Evolutionary conservation across 2,888 invertebrate species (phyloP).

Genomic region (Scelioninae gen. 1): DNA sequence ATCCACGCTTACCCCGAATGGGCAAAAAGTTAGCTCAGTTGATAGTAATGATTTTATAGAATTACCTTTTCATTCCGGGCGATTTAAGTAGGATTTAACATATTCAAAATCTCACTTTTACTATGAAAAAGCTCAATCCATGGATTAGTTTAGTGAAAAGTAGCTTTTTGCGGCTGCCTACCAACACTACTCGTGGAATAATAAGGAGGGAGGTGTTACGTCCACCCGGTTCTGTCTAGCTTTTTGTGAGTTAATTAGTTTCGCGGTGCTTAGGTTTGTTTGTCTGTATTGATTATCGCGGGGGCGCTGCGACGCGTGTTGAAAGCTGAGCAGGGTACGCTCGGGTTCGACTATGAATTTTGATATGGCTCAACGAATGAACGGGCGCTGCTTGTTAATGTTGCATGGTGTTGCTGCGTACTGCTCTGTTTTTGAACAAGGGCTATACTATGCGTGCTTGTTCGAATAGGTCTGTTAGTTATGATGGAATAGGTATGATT

Average conservation of each 20-base stretch:
- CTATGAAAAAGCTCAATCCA: too few species aligned
- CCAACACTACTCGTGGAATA: conserved; percentile 12
- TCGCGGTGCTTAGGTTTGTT: conserved; percentile 59
- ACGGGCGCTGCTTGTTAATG: not conserved
- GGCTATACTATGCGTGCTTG: too few species aligned
- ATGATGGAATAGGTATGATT: too few species aligned
- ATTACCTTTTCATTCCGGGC: too few species aligned
- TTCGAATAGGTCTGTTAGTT: too few species aligned
- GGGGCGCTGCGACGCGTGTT: conserved; percentile 31
- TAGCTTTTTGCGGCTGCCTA: conserved; percentile 11
- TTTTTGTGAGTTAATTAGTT: conserved; percentile 57
- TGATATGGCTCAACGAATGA: conserved; percentile 29
- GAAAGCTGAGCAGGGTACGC: conserved; percentile 49
- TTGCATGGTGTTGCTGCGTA: not conserved
- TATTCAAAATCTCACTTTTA: too few species aligned
- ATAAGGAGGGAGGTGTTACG: conserved; percentile 33
- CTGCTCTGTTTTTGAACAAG: too few species aligned
- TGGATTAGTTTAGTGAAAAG: conserved; percentile 26
- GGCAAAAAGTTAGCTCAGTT: too few species aligned
- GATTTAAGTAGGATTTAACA: too few species aligned
- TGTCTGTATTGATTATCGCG: conserved; percentile 53
- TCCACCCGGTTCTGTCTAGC: conserved; percentile 16
- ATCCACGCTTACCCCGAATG: too few species aligned
- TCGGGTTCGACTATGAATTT: conserved; percentile 42
- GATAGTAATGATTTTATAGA: too few species aligned